Evolutionary conservation across 1,140 invertebrate genomes (phyloP), one percentile per base, ranked within the genome.

Genomic region (Steinernema khuongi): DNA sequence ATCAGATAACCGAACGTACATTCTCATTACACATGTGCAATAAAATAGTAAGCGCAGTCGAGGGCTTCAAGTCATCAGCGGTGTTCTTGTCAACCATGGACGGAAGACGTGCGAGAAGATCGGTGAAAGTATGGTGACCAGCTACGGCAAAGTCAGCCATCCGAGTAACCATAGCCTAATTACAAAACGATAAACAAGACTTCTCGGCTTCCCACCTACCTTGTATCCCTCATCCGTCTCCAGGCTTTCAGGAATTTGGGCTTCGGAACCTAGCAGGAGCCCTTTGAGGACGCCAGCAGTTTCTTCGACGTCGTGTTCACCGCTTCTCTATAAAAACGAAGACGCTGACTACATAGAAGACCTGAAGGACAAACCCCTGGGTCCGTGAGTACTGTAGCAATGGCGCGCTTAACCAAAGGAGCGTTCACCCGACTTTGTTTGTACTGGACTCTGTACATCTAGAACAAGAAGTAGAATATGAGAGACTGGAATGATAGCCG

Each of bases 21-120:
- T 60, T 60, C 26, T 60, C 50, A 22, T 60, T 60, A 22, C 50
- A 60, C 50, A 60, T 60, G 50, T 60, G 50, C 50, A 60, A 22
- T 4, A 60, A 22, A 26, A 60, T 60, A 7, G 50, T 60, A 14
- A 60, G 4, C 50, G 50, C 50, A 4, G 50, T 60, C 4, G 50
- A 7, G 7, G 22, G 4, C 19, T 60, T 60, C 19, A 60, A 4
- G 19, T 60, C 50, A n/a, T 60, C 50, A 4, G 50, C 50, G 7
- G 50, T 60, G 14, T 60, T 14, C 50, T 7, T 2, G 50, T 60
- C 50, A 22, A 60, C 50, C 4, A 14, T 7, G 4, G 50, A 4
- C 7, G 7, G 7, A 60, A 60, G 11, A n/a, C 22, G 50, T 4
- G 11, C 50, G 50, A 60, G 50, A 2, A 60, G 7, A 11, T 26